Base-by-base conservation (phyloP, 2,113 vertebrate genomes). In the Propithecus coquereli region DNA sequence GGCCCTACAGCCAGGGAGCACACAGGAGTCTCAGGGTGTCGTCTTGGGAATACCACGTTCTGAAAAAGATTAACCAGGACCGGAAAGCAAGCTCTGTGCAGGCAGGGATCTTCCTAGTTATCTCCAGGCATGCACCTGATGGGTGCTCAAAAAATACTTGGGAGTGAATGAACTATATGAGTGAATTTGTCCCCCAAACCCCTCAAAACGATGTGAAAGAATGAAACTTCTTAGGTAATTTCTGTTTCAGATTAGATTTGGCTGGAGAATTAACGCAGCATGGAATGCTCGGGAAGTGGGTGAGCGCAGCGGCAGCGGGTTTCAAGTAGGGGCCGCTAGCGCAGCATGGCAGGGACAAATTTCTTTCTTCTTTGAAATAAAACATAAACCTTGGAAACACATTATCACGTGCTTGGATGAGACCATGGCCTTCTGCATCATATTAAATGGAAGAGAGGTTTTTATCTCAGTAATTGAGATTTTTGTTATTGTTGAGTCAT, bases 341-440 rank as follows among this genome's bases (percentile, higher is more conserved):
- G 3, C 77, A 30, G 87, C 25, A 40, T 37, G 40, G n/a, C 76
- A 76, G 50, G n/a, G 43, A 66, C 45, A 32, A 50, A 37, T 77
- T 90, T 17, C 92, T 83, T 95, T 87, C 71, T 83, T 83, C 71
- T 91, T 89, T 79, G 77, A 93, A 97, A 91, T 11, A 83, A 90
- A 93, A 63, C 37, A 66, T 89, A 80, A 83, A 61, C 94, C 54
- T 97, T 71, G 77, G 47, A 88, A 92, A 86, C 79, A 86, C 63
- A 61, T 73, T 86, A 77, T 82, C 54, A 30, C 57, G 14, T 91
- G 61, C 54, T 95, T 90, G 77, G 71, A 93, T 73, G 59, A 94
- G 52, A 88, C 95, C 54, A 20, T 5, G 6, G 27, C 73, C 77
- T 96, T 94, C 86, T 89, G 65, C 32, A 94, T 77, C 83, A 10